Conservation (phyloP, 2,888 invertebrate genomes). For the Trichogramma evanescens region DNA sequence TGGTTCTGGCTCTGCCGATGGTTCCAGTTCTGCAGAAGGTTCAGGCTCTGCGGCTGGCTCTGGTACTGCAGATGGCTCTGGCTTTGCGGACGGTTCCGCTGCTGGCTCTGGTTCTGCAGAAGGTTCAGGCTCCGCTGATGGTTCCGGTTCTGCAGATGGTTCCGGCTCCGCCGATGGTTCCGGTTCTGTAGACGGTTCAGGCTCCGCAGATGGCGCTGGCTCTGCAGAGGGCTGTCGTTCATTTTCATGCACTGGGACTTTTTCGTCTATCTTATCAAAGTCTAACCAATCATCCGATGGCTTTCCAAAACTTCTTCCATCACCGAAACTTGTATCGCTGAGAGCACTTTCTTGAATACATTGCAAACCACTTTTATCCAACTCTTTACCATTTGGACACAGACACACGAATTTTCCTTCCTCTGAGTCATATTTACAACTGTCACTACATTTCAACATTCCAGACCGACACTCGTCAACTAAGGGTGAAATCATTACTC, state of each 20-base stretch:
- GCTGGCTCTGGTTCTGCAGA: slow-evolving; percentile 27
- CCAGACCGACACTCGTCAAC: slow-evolving; percentile 61
- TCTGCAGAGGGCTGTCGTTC: slow-evolving; percentile 30
- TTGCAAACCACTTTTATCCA: slow-evolving; percentile 49
- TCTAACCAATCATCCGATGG: slow-evolving; percentile 31
- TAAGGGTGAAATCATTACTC: slow-evolving; percentile 39
- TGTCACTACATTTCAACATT: slow-evolving; percentile 60
- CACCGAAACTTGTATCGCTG: slow-evolving; percentile 32
- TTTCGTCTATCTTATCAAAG: slow-evolving; percentile 24
- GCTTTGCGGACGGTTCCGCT: slow-evolving; percentile 26
- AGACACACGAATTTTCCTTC: slow-evolving; percentile 59
- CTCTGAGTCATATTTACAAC: slow-evolving; percentile 60
- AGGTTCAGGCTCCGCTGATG: slow-evolving; percentile 23
- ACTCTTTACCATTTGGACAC: slow-evolving; percentile 55
- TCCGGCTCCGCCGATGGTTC: slow-evolving; percentile 19
- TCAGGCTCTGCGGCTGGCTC: slow-evolving; percentile 28
- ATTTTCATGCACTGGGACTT: slow-evolving; percentile 27
- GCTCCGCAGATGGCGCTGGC: slow-evolving; percentile 20
- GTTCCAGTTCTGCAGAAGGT: slow-evolving; percentile 24
- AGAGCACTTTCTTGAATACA: slow-evolving; percentile 42
- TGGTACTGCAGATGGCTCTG: slow-evolving; percentile 23
- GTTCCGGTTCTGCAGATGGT: slow-evolving; percentile 28
- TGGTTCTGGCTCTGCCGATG: slow-evolving; percentile 22
- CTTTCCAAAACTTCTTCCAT: slow-evolving; percentile 37
- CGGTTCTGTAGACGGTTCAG: slow-evolving; percentile 28